Percentiles rank a stretch among this genome's conserved stretches.
These are phyloP conservation scores for Chrysodeixis includens DNA, from an alignment of 2,888 invertebrate species.

Conservation along the genomic window DNA sequence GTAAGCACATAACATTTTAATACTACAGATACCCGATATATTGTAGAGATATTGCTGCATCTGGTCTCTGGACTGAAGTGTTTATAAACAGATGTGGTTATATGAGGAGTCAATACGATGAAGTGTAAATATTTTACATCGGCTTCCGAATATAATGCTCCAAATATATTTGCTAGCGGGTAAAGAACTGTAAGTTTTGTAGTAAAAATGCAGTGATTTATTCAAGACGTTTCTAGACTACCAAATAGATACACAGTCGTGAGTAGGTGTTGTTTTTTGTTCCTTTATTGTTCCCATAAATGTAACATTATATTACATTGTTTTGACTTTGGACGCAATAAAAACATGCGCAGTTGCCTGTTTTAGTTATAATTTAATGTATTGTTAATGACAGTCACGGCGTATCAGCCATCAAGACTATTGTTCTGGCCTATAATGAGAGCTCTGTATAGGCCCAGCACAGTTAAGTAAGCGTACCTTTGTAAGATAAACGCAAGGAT, in stretches of 20 bases:
- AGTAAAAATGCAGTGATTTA: background rate
- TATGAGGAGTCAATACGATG: background rate
- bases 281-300: background rate
- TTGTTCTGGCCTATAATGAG: constrained; percentile 42
- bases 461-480: constrained; percentile 35
- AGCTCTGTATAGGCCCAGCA: constrained; percentile 31
- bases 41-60: constrained; percentile 22
- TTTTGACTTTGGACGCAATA: background rate
- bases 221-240: background rate
- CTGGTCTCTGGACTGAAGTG: constrained; percentile 27
- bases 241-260: background rate
- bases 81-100: constrained; percentile 28
- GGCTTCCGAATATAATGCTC: background rate
- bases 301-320: background rate
- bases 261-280: background rate
- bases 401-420: constrained; percentile 21
- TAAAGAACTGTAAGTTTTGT: no score
- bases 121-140: background rate
- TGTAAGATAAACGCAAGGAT: constrained; percentile 24
- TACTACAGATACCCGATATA: background rate
- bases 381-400: constrained; percentile 24
- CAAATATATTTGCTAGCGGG: no score
- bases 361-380: constrained; percentile 15
- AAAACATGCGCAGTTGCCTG: constrained; percentile 7
- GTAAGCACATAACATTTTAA: background rate